phyloP scores from a whole-genome alignment of 2,888 invertebrate species.

The Endotricha flammealis region DNA sequence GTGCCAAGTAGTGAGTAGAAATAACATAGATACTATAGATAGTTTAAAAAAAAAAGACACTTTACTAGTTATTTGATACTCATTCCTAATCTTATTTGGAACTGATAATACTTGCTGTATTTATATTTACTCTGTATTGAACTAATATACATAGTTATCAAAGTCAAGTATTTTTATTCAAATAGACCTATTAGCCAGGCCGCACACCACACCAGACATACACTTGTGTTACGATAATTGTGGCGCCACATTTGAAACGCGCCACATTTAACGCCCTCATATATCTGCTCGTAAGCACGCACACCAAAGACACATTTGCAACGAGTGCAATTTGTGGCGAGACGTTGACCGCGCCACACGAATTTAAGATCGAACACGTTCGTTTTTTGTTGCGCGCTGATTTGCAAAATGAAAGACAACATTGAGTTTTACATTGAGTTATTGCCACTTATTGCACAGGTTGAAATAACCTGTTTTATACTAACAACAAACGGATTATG shows the following conservation, averaged over 20 bases:
- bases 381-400: neutral
- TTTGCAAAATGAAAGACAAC: neutral
- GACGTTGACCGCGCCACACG: neutral
- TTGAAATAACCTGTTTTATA: conserved; percentile 12
- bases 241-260: neutral
- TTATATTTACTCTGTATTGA: too few relatives aligned
- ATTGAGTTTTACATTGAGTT: too few relatives aligned
- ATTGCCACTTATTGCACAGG: conserved; percentile 13
- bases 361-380: neutral
- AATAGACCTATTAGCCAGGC: conserved; percentile 13
- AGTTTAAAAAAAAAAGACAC: too few relatives aligned
- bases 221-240: neutral
- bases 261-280: neutral
- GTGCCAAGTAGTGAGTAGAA: too few relatives aligned
- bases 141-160: too few relatives aligned
- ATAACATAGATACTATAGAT: too few relatives aligned
- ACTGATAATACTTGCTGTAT: too few relatives aligned
- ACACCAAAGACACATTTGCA: neutral
- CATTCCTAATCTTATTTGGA: too few relatives aligned
- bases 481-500: conserved; percentile 12
- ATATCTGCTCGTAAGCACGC: neutral
- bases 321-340: neutral
- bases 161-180: too few relatives aligned
- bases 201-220: neutral
- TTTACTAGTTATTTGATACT: too few relatives aligned